Conservation (phyloP, 1,140 invertebrate genomes). For the Drosophila watanabei region DNA sequence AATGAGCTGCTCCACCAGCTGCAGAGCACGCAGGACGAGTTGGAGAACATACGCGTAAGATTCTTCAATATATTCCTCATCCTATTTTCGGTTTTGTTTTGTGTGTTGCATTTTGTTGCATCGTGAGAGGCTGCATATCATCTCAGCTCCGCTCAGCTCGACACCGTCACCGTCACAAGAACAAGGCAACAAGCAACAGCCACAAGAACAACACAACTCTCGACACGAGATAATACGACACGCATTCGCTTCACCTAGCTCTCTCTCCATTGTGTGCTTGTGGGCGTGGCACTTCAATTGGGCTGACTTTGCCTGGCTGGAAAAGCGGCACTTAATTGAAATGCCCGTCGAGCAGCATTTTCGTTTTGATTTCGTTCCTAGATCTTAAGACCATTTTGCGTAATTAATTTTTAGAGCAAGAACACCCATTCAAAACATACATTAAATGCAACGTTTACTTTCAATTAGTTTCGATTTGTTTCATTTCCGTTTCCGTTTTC, state of each 20-base stretch:
- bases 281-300: slow-evolving; percentile 67
- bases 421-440: slow-evolving; percentile 52
- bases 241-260: slow-evolving; percentile 49
- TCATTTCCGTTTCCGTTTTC: slow-evolving; percentile 47
- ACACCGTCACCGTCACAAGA: slow-evolving; percentile 22
- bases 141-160: slow-evolving; percentile 13
- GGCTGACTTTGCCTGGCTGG: slow-evolving; percentile 67
- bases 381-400: slow-evolving; percentile 66
- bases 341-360: slow-evolving; percentile 50
- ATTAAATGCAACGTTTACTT: slow-evolving; percentile 76
- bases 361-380: slow-evolving; percentile 55
- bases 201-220: slow-evolving; percentile 33
- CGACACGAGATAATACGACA: slow-evolving; percentile 38
- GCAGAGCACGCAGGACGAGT: slow-evolving; percentile 92
- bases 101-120: slow-evolving; percentile 85
- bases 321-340: slow-evolving; percentile 79
- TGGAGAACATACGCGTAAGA: slow-evolving; percentile 94
- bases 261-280: slow-evolving; percentile 32
- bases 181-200: slow-evolving; percentile 9
- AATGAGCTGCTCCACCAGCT: slow-evolving; percentile 92
- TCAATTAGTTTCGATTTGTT: slow-evolving; percentile 60
- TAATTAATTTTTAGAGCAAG: slow-evolving; percentile 53
- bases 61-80: slow-evolving; percentile 85
- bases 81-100: slow-evolving; percentile 84
- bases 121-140: slow-evolving; percentile 63